These are phyloP conservation scores for Nymphalis c-album DNA, from an alignment of 2,888 invertebrate species.

Conservation along the genomic window DNA sequence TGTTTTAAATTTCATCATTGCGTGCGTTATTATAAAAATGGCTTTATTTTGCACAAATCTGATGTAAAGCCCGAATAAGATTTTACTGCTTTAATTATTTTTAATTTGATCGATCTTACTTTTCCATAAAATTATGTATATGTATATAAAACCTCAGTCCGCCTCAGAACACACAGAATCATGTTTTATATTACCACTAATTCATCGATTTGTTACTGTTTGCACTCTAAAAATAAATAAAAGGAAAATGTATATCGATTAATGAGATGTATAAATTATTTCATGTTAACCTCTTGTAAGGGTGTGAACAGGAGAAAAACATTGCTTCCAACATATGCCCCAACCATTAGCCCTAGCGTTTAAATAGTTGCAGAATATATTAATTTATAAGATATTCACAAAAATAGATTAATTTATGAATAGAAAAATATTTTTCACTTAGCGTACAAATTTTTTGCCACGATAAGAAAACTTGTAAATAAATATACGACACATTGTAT, in stretches of 20 bases:
- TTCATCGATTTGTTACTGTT: background rate
- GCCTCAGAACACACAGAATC: slow-evolving; percentile 1
- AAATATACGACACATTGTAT: slow-evolving; percentile 26
- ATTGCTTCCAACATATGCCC: background rate
- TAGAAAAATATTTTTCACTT: slow-evolving; percentile 23
- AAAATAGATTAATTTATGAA: slow-evolving; percentile 21
- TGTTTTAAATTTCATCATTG: background rate
- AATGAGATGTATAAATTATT: background rate
- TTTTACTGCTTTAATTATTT: background rate
- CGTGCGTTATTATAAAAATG: background rate
- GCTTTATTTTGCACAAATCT: slow-evolving; percentile 6
- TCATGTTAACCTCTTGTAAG: background rate
- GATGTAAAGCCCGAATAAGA: background rate
- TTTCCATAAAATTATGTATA: background rate
- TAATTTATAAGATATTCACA: slow-evolving; percentile 29
- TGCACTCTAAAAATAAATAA: background rate
- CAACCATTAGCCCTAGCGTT: slow-evolving; percentile 14
- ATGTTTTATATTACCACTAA: background rate
- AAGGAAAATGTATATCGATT: background rate
- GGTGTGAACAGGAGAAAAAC: background rate
- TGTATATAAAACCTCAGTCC: background rate
- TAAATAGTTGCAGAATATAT: slow-evolving; percentile 15
- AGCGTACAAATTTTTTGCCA: slow-evolving; percentile 19
- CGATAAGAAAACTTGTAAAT: slow-evolving; percentile 28
- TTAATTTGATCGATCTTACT: background rate